A percentile compares a stretch with the other conserved stretches of the same genome.
Evolutionary conservation across 2,888 invertebrate species (phyloP).

Genomic region (Rhorus exstirpatorius): DNA sequence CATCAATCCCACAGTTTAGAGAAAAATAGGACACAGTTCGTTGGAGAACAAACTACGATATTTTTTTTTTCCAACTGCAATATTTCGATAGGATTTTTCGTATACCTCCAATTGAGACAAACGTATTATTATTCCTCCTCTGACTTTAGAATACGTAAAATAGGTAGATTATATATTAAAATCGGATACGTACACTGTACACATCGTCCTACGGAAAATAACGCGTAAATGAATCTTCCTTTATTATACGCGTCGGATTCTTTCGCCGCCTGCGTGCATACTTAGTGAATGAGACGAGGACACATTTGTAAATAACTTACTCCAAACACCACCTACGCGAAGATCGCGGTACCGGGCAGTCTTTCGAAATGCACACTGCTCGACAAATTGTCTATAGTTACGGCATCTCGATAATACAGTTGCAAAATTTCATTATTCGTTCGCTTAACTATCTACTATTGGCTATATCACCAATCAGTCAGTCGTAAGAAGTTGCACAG

Average conservation of each 20-base stretch:
- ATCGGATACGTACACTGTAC: too few relatives aligned
- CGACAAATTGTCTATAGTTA: conserved; percentile 1
- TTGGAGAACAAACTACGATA: too few relatives aligned
- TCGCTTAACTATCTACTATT: too few relatives aligned
- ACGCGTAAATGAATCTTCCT: conserved; percentile 27
- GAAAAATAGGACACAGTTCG: too few relatives aligned
- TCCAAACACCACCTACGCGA: conserved; percentile 20
- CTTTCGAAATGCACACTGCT: conserved; percentile 25
- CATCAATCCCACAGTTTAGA: too few relatives aligned
- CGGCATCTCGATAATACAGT: too few relatives aligned
- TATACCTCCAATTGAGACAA: not conserved
- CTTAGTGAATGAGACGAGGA: conserved; percentile 14
- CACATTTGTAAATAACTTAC: not conserved
- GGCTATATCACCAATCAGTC: too few relatives aligned
- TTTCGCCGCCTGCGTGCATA: conserved; percentile 1
- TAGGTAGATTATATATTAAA: conserved; percentile 8
- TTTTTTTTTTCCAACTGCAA: too few relatives aligned
- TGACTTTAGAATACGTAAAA: conserved; percentile 5
- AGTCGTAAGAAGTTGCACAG: too few relatives aligned
- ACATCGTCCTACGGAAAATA: conserved; percentile 38
- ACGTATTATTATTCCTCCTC: not conserved
- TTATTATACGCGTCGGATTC: conserved; percentile 5
- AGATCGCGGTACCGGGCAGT: not conserved
- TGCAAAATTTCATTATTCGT: not conserved
- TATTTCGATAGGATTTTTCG: too few relatives aligned